These are phyloP conservation scores for Lordiphosa collinella DNA, from an alignment of 1,140 invertebrate genomes.

Conservation along the genomic window DNA sequence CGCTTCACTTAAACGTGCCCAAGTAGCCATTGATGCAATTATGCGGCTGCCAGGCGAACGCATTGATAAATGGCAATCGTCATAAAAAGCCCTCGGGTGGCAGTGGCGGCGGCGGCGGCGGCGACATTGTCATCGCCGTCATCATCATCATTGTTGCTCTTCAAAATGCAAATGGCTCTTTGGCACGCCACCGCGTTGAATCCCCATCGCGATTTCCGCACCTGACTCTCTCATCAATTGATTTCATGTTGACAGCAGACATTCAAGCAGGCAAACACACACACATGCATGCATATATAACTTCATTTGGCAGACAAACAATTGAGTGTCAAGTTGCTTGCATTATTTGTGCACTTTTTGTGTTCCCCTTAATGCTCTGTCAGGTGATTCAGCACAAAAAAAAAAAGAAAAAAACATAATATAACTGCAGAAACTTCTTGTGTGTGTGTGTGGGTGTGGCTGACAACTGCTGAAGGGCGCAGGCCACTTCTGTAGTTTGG, in stretches of 20 bases:
- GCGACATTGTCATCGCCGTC: constrained; percentile 32
- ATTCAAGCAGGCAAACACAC: background rate
- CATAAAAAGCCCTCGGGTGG: constrained; percentile 4
- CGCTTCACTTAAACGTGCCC: constrained; percentile 44
- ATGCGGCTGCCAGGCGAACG: constrained; percentile 42
- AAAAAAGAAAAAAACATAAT: constrained; percentile 20
- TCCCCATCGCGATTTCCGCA: constrained; percentile 5
- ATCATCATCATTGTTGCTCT: constrained; percentile 39
- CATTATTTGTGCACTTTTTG: constrained; percentile 39
- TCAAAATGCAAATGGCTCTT: constrained; percentile 72
- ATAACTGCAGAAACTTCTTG: constrained; percentile 3
- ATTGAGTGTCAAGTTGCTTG: constrained; percentile 61
- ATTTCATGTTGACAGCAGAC: constrained; percentile 58
- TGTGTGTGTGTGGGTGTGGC: too few species aligned
- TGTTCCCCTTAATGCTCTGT: constrained; percentile 33
- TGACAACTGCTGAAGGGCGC: constrained; percentile 45
- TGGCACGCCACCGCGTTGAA: constrained; percentile 52
- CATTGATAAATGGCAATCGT: constrained; percentile 74
- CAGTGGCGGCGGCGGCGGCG: constrained; percentile 23
- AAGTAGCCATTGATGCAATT: constrained; percentile 71
- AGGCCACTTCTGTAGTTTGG: constrained; percentile 31
- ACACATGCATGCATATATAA: constrained; percentile 12
- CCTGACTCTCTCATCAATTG: constrained; percentile 37
- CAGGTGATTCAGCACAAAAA: constrained; percentile 49
- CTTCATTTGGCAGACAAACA: constrained; percentile 44